Conservation (phyloP, 2,888 invertebrate species). For the Lottia scabra region DNA sequence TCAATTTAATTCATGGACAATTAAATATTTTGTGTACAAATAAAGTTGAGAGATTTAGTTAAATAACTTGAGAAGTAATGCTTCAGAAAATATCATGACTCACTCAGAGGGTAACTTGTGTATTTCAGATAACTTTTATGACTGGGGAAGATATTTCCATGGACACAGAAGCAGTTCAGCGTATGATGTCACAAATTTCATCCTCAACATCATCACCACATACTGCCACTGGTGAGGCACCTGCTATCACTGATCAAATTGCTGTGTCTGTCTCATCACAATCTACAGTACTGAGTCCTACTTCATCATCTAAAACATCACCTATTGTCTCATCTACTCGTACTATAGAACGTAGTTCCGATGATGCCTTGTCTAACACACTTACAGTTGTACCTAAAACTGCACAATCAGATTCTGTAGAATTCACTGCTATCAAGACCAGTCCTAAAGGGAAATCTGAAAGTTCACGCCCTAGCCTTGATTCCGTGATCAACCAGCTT, state of each 20-base stretch:
- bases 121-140: conserved; percentile 11
- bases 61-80: too few relatives aligned
- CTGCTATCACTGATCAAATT: conserved; percentile 17
- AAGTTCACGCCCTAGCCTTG: conserved; percentile 37
- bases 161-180: conserved; percentile 44
- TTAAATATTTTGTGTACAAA: too few relatives aligned
- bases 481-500: conserved; percentile 52
- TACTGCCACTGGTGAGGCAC: conserved; percentile 9
- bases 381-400: neutral
- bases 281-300: neutral
- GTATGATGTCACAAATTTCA: conserved; percentile 44
- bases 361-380: neutral
- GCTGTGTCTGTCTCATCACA: conserved; percentile 10
- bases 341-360: neutral
- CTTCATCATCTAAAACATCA: neutral
- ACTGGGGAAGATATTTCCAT: conserved; percentile 13
- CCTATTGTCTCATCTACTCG: neutral
- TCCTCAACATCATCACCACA: conserved; percentile 18
- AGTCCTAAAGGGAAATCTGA: conserved; percentile 12
- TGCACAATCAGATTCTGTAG: neutral
- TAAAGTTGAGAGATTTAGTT: too few relatives aligned
- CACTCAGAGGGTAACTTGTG: too few relatives aligned
- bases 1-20: too few relatives aligned
- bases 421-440: neutral
- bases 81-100: too few relatives aligned